These are phyloP conservation scores for Cenopis cana DNA, from an alignment of 2,888 invertebrate genomes.

Conservation along the genomic window DNA sequence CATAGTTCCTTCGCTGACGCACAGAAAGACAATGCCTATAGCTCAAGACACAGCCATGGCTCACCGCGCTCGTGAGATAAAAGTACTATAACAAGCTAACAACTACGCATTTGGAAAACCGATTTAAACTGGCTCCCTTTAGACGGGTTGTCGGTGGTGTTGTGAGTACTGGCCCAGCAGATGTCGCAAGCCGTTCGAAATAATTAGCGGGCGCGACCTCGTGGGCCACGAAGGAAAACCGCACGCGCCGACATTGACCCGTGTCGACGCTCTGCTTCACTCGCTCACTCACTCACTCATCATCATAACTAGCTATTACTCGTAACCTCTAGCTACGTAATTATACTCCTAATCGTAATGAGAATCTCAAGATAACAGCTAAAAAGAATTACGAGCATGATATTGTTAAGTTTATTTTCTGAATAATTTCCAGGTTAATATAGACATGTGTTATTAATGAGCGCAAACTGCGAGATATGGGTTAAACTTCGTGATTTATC, in stretches of 20 bases:
- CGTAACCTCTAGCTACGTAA: conserved; percentile 32
- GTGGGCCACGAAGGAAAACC: conserved; percentile 69
- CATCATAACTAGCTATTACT: conserved; percentile 38
- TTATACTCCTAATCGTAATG: conserved; percentile 41
- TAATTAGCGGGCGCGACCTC: conserved; percentile 80
- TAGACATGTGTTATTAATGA: conserved; percentile 29
- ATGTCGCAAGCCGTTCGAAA: conserved; percentile 75
- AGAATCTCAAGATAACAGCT: conserved; percentile 39
- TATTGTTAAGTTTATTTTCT: conserved; percentile 7
- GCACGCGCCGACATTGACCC: conserved; percentile 75
- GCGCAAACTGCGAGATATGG: conserved; percentile 26
- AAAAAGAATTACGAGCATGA: conserved; percentile 15
- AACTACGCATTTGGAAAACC: neutral
- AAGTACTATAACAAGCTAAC: neutral
- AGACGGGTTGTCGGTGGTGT: neutral
- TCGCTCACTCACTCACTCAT: conserved; percentile 6
- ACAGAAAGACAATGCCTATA: no score
- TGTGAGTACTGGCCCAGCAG: conserved; percentile 44
- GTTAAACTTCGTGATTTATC: conserved; percentile 33
- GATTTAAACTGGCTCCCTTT: neutral
- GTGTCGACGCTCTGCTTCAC: conserved; percentile 46
- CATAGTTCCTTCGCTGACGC: no score
- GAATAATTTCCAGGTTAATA: conserved; percentile 21
- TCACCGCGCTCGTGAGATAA: no score
- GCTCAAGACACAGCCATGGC: no score